phyloP scores from a whole-genome alignment of 2,888 invertebrate genomes.

The Marronus borbonicus region DNA sequence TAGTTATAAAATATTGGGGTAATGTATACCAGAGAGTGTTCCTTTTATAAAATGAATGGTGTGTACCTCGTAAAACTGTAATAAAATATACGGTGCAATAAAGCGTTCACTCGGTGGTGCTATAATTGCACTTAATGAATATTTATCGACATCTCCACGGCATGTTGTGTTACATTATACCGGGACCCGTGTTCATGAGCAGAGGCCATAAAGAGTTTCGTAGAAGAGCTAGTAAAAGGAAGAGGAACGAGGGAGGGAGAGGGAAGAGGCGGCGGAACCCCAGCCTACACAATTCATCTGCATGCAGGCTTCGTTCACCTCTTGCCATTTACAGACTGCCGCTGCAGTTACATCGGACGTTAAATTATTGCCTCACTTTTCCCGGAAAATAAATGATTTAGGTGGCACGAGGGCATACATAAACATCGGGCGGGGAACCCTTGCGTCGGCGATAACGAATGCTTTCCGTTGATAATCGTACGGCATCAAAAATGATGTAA shows the following conservation, averaged over 20 bases:
- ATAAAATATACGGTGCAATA: conserved; percentile 71
- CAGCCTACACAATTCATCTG: conserved; percentile 69
- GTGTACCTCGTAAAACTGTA: conserved; percentile 68
- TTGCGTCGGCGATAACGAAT: conserved; percentile 19
- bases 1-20: conserved; percentile 61
- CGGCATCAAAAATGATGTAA: not conserved
- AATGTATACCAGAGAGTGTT: conserved; percentile 55
- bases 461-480: not conserved
- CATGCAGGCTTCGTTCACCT: conserved; percentile 66
- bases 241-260: not conserved
- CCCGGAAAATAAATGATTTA: conserved; percentile 65
- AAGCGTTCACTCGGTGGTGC: conserved; percentile 70
- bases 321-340: conserved; percentile 68
- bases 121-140: conserved; percentile 72
- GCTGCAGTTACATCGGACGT: conserved; percentile 65
- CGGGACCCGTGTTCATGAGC: conserved; percentile 64
- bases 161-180: conserved; percentile 67
- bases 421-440: conserved; percentile 18
- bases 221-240: conserved; percentile 19
- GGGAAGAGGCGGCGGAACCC: conserved; percentile 39
- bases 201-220: conserved; percentile 65
- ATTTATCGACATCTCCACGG: conserved; percentile 69
- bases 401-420: conserved; percentile 23
- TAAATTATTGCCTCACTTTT: conserved; percentile 66
- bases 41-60: conserved; percentile 61